Evolutionary conservation across 2,113 vertebrate genomes (phyloP), one percentile per base, ranked within the genome.

Genomic region (Lepidothrix coronata): DNA sequence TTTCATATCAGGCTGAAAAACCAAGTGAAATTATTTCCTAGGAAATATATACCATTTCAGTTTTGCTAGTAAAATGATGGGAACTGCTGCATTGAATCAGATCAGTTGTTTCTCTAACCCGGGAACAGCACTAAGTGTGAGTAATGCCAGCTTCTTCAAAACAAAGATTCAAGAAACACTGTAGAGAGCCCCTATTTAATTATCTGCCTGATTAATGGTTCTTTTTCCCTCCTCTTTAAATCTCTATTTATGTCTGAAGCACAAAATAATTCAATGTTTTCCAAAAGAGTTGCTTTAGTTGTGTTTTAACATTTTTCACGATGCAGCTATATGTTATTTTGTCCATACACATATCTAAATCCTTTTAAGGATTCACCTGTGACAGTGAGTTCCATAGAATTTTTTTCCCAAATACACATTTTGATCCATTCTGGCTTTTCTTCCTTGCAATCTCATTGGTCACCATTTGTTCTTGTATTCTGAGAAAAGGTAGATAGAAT

Each of bases 161-260:
- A 14, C 18, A 78, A 85, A 91, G 10, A 71, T 88, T 78, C 52
- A 85, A 61, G 65, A 89, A 89, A 67, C 27, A n/a, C 12, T 54
- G 35, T 48, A 86, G 66, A 72, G 57, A 94, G 12, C 3, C 3
- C 25, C 44, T 63, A 41, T 74, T 94, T 82, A 91, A 92, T 92
- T 85, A 94, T 58, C 49, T 73, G 11, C 17, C 70, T 87, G 74
- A 91, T 79, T 25, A 82, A 95, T 79, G 23, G 23, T 28, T 84
- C 23, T 6, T 44, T 90, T 91, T 57, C 20, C 37, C 30, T 72
- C 17, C 16, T 78, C 28, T 72, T 82, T 82, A 85, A 82, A 66
- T 61, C n/a, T 67, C 25, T 89, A 54, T 68, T 95, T 93, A 85
- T 84, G 39, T 77, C 76, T 87, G 87, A 89, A 92, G 44, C 49